These are phyloP conservation scores for Limulus polyphemus DNA, from an alignment of 2,888 invertebrate species.

Conservation along the genomic window DNA sequence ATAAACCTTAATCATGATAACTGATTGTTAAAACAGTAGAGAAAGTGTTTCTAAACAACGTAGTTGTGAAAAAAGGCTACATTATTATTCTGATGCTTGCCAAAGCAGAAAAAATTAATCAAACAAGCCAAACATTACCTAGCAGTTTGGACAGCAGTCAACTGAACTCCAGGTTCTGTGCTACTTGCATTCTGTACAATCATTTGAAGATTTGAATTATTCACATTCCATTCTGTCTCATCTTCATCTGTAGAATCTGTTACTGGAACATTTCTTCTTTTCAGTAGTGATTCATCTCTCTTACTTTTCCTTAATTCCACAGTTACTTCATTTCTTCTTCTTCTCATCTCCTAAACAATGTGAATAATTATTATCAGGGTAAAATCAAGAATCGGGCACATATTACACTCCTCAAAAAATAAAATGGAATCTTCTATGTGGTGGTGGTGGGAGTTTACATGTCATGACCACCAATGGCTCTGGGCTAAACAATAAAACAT, in stretches of 20 bases:
- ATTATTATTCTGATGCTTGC: no score
- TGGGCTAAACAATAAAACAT: no score
- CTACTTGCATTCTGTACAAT: constrained; percentile 77
- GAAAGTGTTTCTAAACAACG: no score
- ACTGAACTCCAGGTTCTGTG: constrained; percentile 59
- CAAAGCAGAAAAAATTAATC: no score
- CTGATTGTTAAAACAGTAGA: no score
- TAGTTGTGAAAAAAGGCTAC: no score
- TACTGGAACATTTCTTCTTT: constrained; percentile 86
- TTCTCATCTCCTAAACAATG: constrained; percentile 62
- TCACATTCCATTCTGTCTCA: constrained; percentile 20
- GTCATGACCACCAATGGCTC: no score
- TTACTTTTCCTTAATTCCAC: constrained; percentile 96
- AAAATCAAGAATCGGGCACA: no score
- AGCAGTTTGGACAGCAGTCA: constrained; percentile 85
- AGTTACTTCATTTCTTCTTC: constrained; percentile 89
- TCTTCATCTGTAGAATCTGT: constrained; percentile 30
- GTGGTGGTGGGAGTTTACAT: no score
- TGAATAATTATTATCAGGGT: neutral
- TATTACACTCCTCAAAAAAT: no score
- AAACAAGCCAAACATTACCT: constrained; percentile 37
- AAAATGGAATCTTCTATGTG: no score
- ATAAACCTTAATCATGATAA: no score
- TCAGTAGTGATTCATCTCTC: constrained; percentile 89
- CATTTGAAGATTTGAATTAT: constrained; percentile 47